Conservation (phyloP, 2,797 vertebrate species). For the Cossypha caffra region DNA sequence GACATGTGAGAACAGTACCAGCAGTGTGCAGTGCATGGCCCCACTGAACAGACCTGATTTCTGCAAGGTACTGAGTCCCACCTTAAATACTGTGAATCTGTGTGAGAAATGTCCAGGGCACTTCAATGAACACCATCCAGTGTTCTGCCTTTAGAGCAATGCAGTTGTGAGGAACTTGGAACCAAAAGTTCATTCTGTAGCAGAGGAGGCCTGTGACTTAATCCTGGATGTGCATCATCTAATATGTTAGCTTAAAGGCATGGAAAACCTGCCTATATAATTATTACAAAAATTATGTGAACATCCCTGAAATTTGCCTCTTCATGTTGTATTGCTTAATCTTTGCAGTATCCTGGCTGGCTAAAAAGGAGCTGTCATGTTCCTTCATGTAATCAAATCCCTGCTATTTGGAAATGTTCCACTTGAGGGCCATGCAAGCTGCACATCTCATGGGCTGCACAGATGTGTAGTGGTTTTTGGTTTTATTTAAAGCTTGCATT, state of each 20-base stretch:
- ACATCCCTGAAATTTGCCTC: neutral
- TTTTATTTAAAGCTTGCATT: neutral
- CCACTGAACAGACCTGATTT: neutral
- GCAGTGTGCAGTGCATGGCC: neutral
- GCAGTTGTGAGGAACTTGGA: fast-evolving
- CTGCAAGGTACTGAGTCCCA: neutral
- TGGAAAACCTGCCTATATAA: neutral
- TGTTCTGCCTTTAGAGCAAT: neutral
- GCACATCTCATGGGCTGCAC: neutral
- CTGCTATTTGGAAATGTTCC: neutral
- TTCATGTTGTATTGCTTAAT: neutral
- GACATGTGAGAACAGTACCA: neutral
- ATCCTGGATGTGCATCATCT: neutral
- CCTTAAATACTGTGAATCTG: neutral
- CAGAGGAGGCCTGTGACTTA: neutral
- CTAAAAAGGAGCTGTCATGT: neutral
- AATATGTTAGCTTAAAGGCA: neutral
- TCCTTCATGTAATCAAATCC: neutral
- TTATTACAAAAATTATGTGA: neutral
- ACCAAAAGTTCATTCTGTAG: neutral
- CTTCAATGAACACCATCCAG: neutral
- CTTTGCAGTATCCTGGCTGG: neutral
- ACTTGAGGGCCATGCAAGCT: neutral
- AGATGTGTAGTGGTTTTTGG: neutral
- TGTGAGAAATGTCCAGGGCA: neutral